Conservation (phyloP, 2,888 invertebrate genomes). For the Tyria jacobaeae region DNA sequence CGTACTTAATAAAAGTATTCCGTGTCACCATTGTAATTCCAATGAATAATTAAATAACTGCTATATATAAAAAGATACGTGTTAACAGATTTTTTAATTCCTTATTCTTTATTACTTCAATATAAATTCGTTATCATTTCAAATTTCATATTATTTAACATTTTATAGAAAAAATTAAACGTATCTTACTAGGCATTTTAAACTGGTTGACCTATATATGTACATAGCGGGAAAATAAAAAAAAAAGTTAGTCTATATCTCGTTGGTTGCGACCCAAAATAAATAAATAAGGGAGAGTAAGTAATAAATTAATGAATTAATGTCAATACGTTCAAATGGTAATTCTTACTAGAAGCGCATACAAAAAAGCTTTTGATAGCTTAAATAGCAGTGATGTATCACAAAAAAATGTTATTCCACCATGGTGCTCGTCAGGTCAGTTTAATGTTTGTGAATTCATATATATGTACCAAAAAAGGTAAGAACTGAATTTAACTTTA, state of each 20-base stretch:
- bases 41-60: background rate
- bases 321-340: constrained; percentile 50
- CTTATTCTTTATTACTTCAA: background rate
- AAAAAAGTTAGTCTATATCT: constrained; percentile 28
- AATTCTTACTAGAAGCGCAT: constrained; percentile 62
- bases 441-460: background rate
- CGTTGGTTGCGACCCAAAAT: constrained; percentile 34
- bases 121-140: too few relatives aligned
- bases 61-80: background rate
- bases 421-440: constrained; percentile 75
- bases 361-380: constrained; percentile 60
- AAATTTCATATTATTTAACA: background rate
- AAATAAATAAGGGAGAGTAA: background rate
- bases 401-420: constrained; percentile 62
- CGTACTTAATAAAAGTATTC: constrained; percentile 32
- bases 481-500: background rate
- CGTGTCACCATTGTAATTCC: constrained; percentile 38
- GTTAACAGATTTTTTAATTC: background rate
- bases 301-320: background rate
- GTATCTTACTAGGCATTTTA: background rate
- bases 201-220: constrained; percentile 6
- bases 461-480: background rate
- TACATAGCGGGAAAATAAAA: constrained; percentile 20
- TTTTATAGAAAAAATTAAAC: constrained; percentile 3
- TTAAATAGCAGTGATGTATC: constrained; percentile 62